Evolutionary conservation across 2,797 vertebrate species (phyloP).

Genomic region (Fistularia commersonii): DNA sequence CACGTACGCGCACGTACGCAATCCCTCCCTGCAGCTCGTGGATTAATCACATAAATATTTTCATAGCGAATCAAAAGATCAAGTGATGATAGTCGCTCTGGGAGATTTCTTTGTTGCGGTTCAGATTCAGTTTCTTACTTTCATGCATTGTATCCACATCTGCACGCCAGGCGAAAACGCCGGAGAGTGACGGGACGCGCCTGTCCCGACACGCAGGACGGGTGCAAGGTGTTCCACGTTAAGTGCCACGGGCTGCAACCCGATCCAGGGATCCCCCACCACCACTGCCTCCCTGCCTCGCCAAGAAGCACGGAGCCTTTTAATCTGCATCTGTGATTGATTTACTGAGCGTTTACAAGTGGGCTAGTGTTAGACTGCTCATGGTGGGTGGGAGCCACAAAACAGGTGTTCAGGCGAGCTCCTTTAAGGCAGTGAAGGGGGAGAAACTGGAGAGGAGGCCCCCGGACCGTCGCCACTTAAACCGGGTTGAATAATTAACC

Average conservation of each 20-base stretch:
- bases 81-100: constrained; percentile 40
- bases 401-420: constrained; percentile 57
- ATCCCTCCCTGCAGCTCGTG: constrained; percentile 3
- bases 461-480: too few species aligned
- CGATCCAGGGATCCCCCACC: constrained; percentile 53
- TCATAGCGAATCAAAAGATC: constrained; percentile 50
- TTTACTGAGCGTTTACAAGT: constrained; percentile 70
- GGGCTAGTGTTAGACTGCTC: constrained; percentile 37
- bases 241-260: constrained; percentile 62
- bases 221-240: constrained; percentile 44
- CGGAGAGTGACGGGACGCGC: constrained; percentile 53
- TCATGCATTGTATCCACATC: constrained; percentile 63
- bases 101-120: constrained; percentile 36
- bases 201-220: constrained; percentile 60
- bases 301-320: constrained; percentile 54
- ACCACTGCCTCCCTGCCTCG: background rate
- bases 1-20: too few species aligned
- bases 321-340: constrained; percentile 64
- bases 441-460: background rate
- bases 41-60: constrained; percentile 60
- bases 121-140: constrained; percentile 50
- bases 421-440: constrained; percentile 4
- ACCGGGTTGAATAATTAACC: background rate
- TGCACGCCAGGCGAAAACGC: constrained; percentile 36
- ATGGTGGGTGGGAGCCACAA: constrained; percentile 55